Evolutionary conservation across 2,797 vertebrate genomes (phyloP), one percentile per base, ranked within the genome.

Genomic region (Phoeniculus purpureus): DNA sequence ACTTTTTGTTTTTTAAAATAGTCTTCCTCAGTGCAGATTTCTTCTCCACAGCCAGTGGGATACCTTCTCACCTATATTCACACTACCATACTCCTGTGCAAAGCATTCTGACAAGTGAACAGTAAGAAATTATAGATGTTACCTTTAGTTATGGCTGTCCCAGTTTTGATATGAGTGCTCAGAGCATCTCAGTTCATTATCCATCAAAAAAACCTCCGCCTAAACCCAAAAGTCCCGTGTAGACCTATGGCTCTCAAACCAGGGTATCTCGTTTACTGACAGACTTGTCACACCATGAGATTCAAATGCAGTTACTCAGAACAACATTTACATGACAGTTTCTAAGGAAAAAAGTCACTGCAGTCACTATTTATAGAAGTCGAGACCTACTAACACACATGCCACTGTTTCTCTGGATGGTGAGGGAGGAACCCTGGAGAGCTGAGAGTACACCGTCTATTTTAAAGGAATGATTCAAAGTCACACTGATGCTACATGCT

Each of bases 51-150:
- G 12, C 22, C 17, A 48, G 27, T 48, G n/a, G 26, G 68, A 82
- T 21, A 48, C 6, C 47, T 79, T 74, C 61, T 79, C 59, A 85
- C 19, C 31, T 15, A 43, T 43, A 19, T 90, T 62, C 82, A 73
- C 48, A 81, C 29, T 66, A 85, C 20, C 37, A 54, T n/a, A 81
- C 27, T 75, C 47, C 51, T n/a, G 52, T 47, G 55, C 61, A 86
- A 91, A 93, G 65, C 47, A 67, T 77, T 83, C 29, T 64, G 71
- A 81, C 55, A 84, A 79, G 40, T 8, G 31, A 78, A 83, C 71
- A 87, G 43, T 54, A 85, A 77, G 16, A 89, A 83, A 85, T 55
- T 68, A 81, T 48, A 92, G 78, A 81, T 59, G 50, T 56, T 91
- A 22, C 25, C 18, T 74, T 17, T 67, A 29, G n/a, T 87, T 45